Conservation (phyloP, 1,140 invertebrate species). For the Sarcophaga bullata region DNA sequence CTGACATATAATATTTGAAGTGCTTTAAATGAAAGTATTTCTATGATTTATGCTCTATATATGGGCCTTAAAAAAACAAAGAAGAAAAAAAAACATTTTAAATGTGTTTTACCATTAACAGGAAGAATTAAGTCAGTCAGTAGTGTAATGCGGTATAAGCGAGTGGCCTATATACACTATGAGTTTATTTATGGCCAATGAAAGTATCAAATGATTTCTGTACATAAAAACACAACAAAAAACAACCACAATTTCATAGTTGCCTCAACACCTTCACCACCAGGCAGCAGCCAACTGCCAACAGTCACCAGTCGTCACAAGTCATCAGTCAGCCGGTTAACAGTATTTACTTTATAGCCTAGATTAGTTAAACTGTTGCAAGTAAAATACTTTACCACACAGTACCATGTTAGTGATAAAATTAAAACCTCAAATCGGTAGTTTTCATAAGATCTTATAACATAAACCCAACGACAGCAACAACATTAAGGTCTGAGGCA, state of each 20-base stretch:
- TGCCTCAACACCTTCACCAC: constrained; percentile 13
- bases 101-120: background rate
- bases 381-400: too few species aligned
- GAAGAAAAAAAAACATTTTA: too few species aligned
- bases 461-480: background rate
- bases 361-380: too few species aligned
- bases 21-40: too few species aligned
- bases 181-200: background rate
- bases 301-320: too few species aligned
- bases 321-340: too few species aligned
- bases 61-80: too few species aligned
- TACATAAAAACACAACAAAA: too few species aligned
- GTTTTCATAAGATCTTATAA: constrained; percentile 15
- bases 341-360: too few species aligned
- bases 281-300: background rate
- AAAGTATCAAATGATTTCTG: constrained; percentile 4
- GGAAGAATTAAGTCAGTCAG: constrained; percentile 12
- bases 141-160: background rate
- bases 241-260: background rate
- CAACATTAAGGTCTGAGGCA: constrained; percentile 1
- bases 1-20: too few species aligned
- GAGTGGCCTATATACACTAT: background rate
- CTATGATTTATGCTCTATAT: too few species aligned
- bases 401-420: too few species aligned
- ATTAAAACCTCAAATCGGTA: background rate